These are phyloP conservation scores for Trialeurodes vaporariorum DNA, from an alignment of 1,140 invertebrate species.

Conservation along the genomic window DNA sequence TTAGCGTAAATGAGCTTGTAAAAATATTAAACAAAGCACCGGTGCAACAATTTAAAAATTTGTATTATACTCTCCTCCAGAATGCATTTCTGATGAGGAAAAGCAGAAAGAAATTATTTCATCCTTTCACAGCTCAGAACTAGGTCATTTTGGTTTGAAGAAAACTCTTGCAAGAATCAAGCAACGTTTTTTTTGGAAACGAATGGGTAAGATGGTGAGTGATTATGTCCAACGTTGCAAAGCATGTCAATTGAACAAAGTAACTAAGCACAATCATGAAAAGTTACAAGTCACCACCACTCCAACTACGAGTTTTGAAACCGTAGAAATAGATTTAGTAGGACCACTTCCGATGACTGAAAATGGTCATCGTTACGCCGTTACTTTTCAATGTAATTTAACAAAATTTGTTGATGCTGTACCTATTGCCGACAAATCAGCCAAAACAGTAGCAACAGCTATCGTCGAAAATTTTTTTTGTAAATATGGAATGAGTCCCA, in stretches of 20 bases:
- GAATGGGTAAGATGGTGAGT: background rate
- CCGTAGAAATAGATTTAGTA: conserved; percentile 26
- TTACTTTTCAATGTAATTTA: conserved; percentile 29
- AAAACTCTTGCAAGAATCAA: background rate
- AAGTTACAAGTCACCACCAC: conserved; percentile 13
- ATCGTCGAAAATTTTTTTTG: conserved; percentile 15
- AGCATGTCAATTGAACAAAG: background rate
- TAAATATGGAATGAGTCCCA: conserved; percentile 13
- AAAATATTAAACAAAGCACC: background rate
- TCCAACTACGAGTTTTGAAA: conserved; percentile 6
- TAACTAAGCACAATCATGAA: background rate
- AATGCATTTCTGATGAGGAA: background rate
- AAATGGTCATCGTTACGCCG: conserved; percentile 27
- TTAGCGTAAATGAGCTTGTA: background rate
- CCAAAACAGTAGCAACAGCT: conserved; percentile 25
- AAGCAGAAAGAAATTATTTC: background rate
- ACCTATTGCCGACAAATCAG: conserved; percentile 24
- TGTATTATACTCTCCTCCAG: background rate
- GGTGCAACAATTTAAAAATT: background rate
- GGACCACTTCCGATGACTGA: conserved; percentile 28
- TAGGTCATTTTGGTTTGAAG: background rate
- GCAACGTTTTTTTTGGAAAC: background rate
- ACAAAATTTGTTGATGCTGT: conserved; percentile 30
- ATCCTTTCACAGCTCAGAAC: background rate
- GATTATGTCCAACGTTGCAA: background rate